Evolutionary conservation across 2,888 invertebrate genomes (phyloP).

Genomic region (Hyalella azteca): DNA sequence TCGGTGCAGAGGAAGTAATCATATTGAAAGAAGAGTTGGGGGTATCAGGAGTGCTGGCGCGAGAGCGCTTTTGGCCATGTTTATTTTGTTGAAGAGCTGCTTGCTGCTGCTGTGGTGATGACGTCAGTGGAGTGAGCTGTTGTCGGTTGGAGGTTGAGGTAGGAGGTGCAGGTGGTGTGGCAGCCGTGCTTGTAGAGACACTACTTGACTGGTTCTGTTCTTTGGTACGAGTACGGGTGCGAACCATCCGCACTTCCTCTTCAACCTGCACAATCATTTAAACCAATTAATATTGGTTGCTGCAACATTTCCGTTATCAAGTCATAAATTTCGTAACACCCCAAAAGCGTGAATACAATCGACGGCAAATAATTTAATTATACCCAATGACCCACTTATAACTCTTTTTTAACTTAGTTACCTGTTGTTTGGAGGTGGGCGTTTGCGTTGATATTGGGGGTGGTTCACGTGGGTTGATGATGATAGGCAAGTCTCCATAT

Average conservation of each 20-base stretch:
- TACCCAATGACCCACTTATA: no score
- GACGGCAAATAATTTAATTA: no score
- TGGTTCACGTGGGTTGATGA: constrained; percentile 57
- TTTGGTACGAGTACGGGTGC: constrained; percentile 76
- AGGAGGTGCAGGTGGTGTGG: neutral
- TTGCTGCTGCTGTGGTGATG: no score
- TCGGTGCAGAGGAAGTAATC: neutral
- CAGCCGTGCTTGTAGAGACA: constrained; percentile 38
- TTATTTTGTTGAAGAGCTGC: neutral
- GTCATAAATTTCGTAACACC: no score
- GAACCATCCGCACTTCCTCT: constrained; percentile 86
- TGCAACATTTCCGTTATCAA: no score
- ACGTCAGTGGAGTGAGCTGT: constrained; percentile 44
- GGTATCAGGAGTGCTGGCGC: constrained; percentile 21
- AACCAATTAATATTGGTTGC: no score
- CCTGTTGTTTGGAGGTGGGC: constrained; percentile 24
- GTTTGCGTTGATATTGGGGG: constrained; percentile 48
- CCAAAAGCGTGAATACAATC: no score
- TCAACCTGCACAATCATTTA: constrained; percentile 55
- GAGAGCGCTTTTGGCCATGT: constrained; percentile 19
- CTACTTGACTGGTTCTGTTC: constrained; percentile 68
- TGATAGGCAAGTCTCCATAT: constrained; percentile 73
- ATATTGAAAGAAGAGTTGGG: neutral
- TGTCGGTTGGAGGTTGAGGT: neutral
- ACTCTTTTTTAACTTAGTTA: no score